Base-by-base conservation (phyloP, 2,888 invertebrate genomes). In the Catocala fraxini region DNA sequence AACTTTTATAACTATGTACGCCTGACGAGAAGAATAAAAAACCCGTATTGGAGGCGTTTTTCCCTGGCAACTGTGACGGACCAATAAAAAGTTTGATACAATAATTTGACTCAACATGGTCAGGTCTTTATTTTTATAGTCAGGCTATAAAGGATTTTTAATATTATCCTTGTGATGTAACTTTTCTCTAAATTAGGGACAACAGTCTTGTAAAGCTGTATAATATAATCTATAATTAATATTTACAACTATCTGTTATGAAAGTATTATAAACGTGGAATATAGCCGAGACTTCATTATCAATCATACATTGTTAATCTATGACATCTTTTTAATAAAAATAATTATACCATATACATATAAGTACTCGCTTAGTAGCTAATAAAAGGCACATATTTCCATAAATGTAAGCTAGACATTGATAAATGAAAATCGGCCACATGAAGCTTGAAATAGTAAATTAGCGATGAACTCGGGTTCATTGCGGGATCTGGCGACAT, bases 141-240 rank as follows among this genome's bases (percentile, higher is more conserved):
- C 48, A 48, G 48, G 11, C 9, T 48, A 45, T 46, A 43, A 51
- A 55, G 53, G 56, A 69, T 46, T 48, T 33, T 56, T 45, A 13
- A 66, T 51, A 42, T 56, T 62, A 59, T 73, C 66, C 62, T 65
- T 84, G 85, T 86, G 82, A 84, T 85, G 83, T 79, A 82, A 71
- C 70, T 64, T 76, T 75, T 76, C 62, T 70, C 70, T 75, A 83
- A 81, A 73, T 80, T 81, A 84, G 81, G 75, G 79, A 89, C 86
- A 89, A 89, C 87, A 90, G 90, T 89, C 88, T 88, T 82, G 76
- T 86, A 85, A 87, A 86, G 83, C 85, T 79, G 78, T 70, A 72
- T 75, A 68, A 62, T 57, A 75, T 54, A 65, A 66, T 62, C 64
- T 71, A 75, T 51, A 61, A 46, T 66, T 58, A 75, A 63, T 73